Evolutionary conservation across 2,113 vertebrate species (phyloP), one percentile per base, ranked within the genome.

Genomic region (Phyllostomus discolor): DNA sequence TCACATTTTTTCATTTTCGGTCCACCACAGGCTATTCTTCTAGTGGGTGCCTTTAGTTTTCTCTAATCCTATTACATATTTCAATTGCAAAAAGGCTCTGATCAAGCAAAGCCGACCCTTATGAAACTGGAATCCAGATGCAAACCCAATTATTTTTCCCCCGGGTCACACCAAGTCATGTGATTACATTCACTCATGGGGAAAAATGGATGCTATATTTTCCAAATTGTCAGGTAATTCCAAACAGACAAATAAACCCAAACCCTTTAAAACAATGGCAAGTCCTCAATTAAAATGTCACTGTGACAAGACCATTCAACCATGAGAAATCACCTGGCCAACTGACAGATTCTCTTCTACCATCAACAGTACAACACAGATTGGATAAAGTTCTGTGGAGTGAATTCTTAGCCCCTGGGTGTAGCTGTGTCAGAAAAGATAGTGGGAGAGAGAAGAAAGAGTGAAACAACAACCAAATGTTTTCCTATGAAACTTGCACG

Each of bases 81-180:
- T 95, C 87, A 73, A 88, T 4, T 52, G 43, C 50, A 92, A 64
- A 72, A 41, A 76, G 62, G 11, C 79, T 93, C 80, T 62, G 17
- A 80, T 73, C 57, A 72, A 95, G 91, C 31, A 94, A 95, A 86
- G 64, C 31, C 38, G 64, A 94, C 52, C 28, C 66, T 72, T 52
- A 86, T 16, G 62, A 90, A 80, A 80, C 3, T 91, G 52, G 89
- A 94, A 91, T 22, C 57, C 70, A 64, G 78, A 83, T 8, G 46
- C 78, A 96, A 92, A 93, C 43, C 69, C 80, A 62, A 82, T 7
- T 81, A 90, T 43, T 69, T 80, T 46, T 41, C 31, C 72, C 41
- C 70, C 81, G 79, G 72, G 48, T 94, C 72, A 94, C 72, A 88
- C 43, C 70, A 86, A 83, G 72, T 97, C 94, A 95, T 48, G 38